A percentile compares a stretch with the other conserved stretches of the same genome.
phyloP scores from a whole-genome alignment of 2,888 invertebrate genomes.

The Drosophila atripex region DNA sequence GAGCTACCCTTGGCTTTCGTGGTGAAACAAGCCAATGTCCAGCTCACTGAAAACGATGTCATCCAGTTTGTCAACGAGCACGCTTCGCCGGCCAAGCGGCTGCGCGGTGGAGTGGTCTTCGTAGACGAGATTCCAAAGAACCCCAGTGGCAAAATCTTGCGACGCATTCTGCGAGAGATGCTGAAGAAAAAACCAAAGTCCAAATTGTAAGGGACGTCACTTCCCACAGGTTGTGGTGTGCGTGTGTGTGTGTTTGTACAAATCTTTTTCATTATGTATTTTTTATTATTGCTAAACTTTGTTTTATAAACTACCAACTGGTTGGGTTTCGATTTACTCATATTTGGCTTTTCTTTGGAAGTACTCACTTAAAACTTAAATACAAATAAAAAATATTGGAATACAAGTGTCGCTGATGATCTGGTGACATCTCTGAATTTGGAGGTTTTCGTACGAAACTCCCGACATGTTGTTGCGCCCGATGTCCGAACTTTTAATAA shows the following conservation, averaged over 20 bases:
- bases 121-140: constrained; percentile 90
- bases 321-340: constrained; percentile 57
- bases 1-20: constrained; percentile 91
- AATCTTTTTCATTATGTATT: constrained; percentile 57
- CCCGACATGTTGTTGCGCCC: constrained; percentile 41
- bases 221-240: background rate
- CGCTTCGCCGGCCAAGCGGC: constrained; percentile 89
- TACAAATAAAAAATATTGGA: constrained; percentile 66
- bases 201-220: constrained; percentile 77
- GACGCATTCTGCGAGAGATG: constrained; percentile 84
- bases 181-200: constrained; percentile 80
- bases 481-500: constrained; percentile 69
- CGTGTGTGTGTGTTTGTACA: constrained; percentile 42
- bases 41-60: constrained; percentile 86
- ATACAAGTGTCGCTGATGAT: constrained; percentile 36
- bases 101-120: constrained; percentile 90
- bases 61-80: constrained; percentile 85
- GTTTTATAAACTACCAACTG: constrained; percentile 73
- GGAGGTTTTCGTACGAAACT: constrained; percentile 7
- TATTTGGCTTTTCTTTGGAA: constrained; percentile 67
- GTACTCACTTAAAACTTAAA: constrained; percentile 71
- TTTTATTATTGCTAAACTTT: constrained; percentile 70
- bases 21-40: constrained; percentile 86
- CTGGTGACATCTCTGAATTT: constrained; percentile 26
- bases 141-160: constrained; percentile 91